These are phyloP conservation scores for Calidris pugnax DNA, from an alignment of 2,113 vertebrate species.

Conservation along the genomic window DNA sequence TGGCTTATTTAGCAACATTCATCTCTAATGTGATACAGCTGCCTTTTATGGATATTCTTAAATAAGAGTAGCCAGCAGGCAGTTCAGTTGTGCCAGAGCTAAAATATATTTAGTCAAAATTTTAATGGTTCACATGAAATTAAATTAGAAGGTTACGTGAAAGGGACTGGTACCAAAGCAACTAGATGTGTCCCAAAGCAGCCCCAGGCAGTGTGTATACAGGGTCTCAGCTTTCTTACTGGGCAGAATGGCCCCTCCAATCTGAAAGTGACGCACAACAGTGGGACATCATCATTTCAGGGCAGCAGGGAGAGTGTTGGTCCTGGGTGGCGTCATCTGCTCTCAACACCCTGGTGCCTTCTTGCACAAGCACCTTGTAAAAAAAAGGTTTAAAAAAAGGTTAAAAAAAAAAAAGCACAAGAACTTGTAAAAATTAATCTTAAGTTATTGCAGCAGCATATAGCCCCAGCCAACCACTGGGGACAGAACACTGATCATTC, in stretches of 20 bases:
- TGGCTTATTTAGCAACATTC: neutral
- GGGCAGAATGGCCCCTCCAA: neutral
- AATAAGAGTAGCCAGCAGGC: neutral
- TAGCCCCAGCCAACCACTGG: neutral
- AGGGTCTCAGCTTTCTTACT: neutral
- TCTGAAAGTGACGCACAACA: neutral
- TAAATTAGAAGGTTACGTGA: neutral
- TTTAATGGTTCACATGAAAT: neutral
- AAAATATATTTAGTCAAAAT: neutral
- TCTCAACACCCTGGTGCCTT: neutral
- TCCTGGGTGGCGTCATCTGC: neutral
- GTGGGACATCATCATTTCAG: neutral
- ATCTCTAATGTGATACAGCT: neutral
- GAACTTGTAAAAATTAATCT: neutral
- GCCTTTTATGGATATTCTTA: neutral
- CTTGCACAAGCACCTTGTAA: neutral
- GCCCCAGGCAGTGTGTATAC: too few relatives aligned
- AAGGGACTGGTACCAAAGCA: neutral
- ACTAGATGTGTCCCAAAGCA: neutral
- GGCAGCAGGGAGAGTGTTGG: neutral
- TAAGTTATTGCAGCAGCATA: neutral
- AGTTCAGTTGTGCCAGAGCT: neutral
- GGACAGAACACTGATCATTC: rapidly evolving
- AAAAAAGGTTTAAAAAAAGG: too few relatives aligned
- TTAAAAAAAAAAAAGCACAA: neutral